Base-by-base conservation (phyloP, 2,888 invertebrate species). In the Linyphia triangularis region DNA sequence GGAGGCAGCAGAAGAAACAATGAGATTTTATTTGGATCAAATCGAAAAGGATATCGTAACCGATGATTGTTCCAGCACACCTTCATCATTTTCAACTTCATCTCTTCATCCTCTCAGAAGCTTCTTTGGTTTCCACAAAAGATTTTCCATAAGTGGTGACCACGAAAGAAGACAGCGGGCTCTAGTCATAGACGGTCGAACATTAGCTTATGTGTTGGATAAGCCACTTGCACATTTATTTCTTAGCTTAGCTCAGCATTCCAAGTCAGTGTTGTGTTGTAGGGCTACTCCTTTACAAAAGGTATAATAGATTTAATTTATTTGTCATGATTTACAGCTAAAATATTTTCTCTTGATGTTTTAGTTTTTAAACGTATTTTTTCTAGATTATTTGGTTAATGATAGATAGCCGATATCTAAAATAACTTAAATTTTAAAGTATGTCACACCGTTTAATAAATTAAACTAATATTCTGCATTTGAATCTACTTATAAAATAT, bases 101-200 rank as follows among this genome's bases (percentile, higher is more conserved):
- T 63, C 89, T 88, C 40, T 73, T 59, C 57, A 73, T 13, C 19
- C 40, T 63, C 65, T 85, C 26, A 40, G 73, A 37, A 37, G 65
- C 33, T 43, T 73, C 33, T 70, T 69, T 10, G 88, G 78, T 24
- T 37, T 37, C 26, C 65, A 65, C 40, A 61, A 65, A 24, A 67
- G 63, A 63, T 24, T 75, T 26, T 59, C 51, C n/a, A 40, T 75
- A 5, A 67, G 59, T 22, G 78, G 61, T 5, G 30, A 40, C 4
- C 65, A 30, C 0, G 75, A 61, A 0, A 65, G 59, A 65, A 77
- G 73, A 51, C 84, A 69, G 57, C 70, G 90, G 75, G 97, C 97
- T 19, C 94, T 99, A 70, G 97, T 99, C 19, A 96, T 99, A 70
- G 98, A 99, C 94, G 98, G 98, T 0, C 96, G 97, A 92, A 98